Conservation (phyloP, 2,888 invertebrate species). For the Acrobasis repandana region DNA sequence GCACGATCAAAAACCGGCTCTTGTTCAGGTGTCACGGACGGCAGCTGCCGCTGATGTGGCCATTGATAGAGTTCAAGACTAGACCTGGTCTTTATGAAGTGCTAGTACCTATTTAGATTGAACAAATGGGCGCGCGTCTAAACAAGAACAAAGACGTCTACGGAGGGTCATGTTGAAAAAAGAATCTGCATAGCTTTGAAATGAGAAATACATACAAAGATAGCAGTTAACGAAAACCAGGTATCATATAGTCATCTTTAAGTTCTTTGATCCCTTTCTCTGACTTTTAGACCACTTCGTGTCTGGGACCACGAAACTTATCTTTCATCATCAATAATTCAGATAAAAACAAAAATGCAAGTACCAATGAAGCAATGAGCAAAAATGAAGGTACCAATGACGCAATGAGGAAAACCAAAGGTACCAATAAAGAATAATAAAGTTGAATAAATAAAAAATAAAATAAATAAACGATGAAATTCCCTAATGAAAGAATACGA, state of each 20-base stretch:
- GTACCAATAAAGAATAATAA: too few relatives aligned
- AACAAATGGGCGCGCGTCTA: constrained; percentile 21
- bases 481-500: too few relatives aligned
- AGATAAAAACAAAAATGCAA: neutral
- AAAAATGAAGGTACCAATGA: too few relatives aligned
- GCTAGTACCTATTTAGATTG: constrained; percentile 19
- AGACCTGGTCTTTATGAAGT: constrained; percentile 20
- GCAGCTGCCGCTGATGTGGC: constrained; percentile 46
- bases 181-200: constrained; percentile 8
- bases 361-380: too few relatives aligned
- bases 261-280: too few relatives aligned
- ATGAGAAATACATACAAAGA: neutral
- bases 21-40: constrained; percentile 41
- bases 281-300: too few relatives aligned
- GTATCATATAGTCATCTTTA: too few relatives aligned
- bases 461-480: too few relatives aligned
- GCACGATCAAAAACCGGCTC: constrained; percentile 32
- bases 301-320: too few relatives aligned
- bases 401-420: too few relatives aligned
- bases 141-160: constrained; percentile 29
- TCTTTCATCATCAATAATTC: neutral
- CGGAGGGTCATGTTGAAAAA: constrained; percentile 7
- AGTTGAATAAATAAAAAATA: too few relatives aligned
- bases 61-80: constrained; percentile 32
- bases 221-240: too few relatives aligned